A percentile compares a stretch with the other conserved stretches of the same genome.
These are phyloP conservation scores for Neotragus moschatus DNA, from an alignment of 2,113 vertebrate genomes.

Conservation along the genomic window DNA sequence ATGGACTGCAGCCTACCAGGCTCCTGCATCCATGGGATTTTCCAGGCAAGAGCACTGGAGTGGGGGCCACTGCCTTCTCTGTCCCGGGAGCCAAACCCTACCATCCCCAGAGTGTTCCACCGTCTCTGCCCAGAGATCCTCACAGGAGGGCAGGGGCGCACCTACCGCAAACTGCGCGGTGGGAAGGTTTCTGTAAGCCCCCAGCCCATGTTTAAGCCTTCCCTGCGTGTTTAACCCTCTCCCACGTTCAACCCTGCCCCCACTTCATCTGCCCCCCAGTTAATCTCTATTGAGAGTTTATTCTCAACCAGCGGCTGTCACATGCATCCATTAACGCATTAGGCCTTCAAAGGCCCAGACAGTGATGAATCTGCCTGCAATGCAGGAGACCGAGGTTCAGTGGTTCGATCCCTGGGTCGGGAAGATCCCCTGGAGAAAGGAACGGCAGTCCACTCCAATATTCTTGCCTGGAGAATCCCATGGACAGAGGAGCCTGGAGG, in stretches of 20 bases:
- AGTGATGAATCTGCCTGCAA: not conserved
- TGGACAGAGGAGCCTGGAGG: not conserved
- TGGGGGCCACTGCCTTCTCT: too few species aligned
- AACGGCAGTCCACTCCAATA: not conserved
- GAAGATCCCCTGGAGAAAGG: not conserved
- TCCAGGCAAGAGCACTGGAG: too few species aligned
- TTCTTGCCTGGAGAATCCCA: not conserved
- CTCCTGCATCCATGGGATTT: too few species aligned
- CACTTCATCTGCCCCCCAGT: accelerated
- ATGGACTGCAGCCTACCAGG: too few species aligned
- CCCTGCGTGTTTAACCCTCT: not conserved
- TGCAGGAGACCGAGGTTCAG: not conserved
- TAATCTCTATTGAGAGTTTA: accelerated
- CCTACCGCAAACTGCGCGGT: accelerated
- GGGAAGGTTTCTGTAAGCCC: accelerated
- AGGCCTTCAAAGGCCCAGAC: not conserved
- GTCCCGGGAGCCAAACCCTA: not conserved
- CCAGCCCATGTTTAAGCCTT: not conserved
- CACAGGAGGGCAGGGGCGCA: not conserved
- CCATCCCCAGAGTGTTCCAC: not conserved
- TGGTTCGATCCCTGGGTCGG: not conserved
- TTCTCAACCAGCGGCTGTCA: not conserved
- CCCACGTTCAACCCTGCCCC: not conserved
- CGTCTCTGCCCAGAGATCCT: not conserved
- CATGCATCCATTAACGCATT: accelerated